Conservation (phyloP, 2,797 vertebrate species). For the Eulemur coronatus region DNA sequence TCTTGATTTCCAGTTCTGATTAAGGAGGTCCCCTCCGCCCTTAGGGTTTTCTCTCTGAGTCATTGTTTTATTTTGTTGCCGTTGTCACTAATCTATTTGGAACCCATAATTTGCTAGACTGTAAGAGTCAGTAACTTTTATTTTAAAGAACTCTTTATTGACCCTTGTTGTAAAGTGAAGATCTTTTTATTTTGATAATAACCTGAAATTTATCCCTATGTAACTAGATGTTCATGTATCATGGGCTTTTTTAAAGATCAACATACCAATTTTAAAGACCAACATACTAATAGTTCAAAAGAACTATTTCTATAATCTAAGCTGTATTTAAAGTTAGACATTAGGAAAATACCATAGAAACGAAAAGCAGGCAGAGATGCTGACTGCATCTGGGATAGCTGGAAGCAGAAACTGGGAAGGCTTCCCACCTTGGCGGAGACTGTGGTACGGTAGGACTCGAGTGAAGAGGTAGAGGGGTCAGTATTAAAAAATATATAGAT, state of each 20-base stretch:
- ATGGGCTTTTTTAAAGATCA: not conserved
- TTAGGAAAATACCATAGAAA: not conserved
- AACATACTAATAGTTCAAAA: not conserved
- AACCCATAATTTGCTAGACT: not conserved
- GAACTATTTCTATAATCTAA: not conserved
- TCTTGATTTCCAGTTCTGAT: not conserved
- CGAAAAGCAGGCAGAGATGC: not conserved
- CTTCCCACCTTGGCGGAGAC: not conserved
- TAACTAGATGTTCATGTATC: not conserved
- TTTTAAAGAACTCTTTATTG: slow-evolving; percentile 2
- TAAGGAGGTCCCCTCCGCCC: not conserved
- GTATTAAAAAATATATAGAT: not conserved
- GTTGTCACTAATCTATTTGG: not conserved
- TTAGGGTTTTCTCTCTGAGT: not conserved
- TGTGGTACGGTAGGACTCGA: not conserved
- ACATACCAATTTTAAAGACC: not conserved
- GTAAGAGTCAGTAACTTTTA: not conserved
- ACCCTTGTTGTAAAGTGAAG: not conserved
- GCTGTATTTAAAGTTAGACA: not conserved
- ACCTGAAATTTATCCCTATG: not conserved
- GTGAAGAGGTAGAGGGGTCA: too few species aligned
- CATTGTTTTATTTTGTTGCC: not conserved
- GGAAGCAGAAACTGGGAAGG: not conserved
- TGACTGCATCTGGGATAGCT: not conserved
- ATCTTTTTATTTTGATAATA: slow-evolving; percentile 19